These are phyloP conservation scores for Spodoptera litura DNA, from an alignment of 1,140 invertebrate genomes.

Conservation along the genomic window DNA sequence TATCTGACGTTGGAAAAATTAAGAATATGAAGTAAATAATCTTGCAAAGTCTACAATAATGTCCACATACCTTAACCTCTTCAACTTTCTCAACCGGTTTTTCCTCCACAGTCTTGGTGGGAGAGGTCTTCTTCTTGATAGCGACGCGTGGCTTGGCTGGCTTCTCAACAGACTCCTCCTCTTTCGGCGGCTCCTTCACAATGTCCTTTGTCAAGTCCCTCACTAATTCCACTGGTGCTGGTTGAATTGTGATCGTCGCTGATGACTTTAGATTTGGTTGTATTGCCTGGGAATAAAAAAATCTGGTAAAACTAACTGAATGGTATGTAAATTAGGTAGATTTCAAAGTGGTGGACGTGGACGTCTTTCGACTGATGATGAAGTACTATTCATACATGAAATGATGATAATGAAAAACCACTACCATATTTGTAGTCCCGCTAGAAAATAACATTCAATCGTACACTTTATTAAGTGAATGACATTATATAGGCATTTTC, in stretches of 20 bases:
- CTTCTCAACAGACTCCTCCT: slow-evolving; percentile 66
- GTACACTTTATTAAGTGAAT: no score
- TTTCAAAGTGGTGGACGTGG: no score
- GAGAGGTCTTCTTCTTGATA: slow-evolving; percentile 63
- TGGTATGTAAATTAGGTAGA: background rate
- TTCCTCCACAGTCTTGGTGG: slow-evolving; percentile 64
- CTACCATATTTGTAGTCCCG: no score
- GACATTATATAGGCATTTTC: background rate
- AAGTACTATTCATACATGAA: no score
- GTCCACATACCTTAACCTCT: slow-evolving; percentile 67
- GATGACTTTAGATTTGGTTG: slow-evolving; percentile 74
- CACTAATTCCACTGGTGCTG: slow-evolving; percentile 60
- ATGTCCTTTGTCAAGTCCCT: slow-evolving; percentile 62
- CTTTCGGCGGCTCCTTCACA: slow-evolving; percentile 56
- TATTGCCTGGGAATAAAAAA: slow-evolving; percentile 45
- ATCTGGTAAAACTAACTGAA: no score
- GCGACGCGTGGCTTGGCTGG: slow-evolving; percentile 59
- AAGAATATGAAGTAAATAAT: no score
- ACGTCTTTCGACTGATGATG: no score
- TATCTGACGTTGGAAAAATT: no score
- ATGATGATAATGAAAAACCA: no score
- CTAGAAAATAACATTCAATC: no score
- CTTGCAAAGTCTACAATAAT: background rate
- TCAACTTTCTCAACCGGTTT: slow-evolving; percentile 68
- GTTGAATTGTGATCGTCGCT: slow-evolving; percentile 78